phyloP scores from a whole-genome alignment of 2,113 vertebrate genomes.

The Cyphomyrus plagiostoma region DNA sequence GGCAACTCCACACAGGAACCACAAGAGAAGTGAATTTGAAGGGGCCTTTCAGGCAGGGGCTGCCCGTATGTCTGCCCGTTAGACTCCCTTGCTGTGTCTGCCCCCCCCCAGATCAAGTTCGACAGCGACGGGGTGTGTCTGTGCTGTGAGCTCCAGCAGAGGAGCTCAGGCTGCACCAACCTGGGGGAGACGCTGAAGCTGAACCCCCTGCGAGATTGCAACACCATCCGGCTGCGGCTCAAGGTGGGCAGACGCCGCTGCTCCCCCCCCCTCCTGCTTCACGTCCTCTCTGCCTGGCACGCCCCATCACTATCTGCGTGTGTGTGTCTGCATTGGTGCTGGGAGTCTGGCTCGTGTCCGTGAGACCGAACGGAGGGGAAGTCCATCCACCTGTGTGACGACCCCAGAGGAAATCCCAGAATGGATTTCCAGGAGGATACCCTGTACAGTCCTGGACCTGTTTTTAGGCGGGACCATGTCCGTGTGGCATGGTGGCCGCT shows the following conservation, averaged over 20 bases:
- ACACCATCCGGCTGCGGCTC: constrained; percentile 81
- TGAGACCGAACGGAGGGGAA: background rate
- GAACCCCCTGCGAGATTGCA: constrained; percentile 87
- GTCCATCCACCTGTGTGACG: background rate
- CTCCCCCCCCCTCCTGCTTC: background rate
- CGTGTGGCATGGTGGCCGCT: background rate
- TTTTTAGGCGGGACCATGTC: background rate
- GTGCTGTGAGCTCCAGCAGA: constrained; percentile 89
- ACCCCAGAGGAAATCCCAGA: background rate
- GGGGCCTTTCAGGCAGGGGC: background rate
- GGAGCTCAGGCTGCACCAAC: constrained; percentile 86
- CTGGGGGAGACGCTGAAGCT: constrained; percentile 90
- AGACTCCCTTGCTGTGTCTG: background rate
- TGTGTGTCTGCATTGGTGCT: background rate
- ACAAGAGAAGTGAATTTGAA: background rate
- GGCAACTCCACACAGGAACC: background rate
- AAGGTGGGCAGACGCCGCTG: constrained; percentile 64
- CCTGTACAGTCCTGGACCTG: background rate
- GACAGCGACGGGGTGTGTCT: constrained; percentile 95
- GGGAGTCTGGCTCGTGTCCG: background rate
- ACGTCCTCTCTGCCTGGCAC: background rate
- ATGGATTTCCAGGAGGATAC: background rate
- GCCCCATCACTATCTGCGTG: background rate
- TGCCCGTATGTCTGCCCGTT: background rate
- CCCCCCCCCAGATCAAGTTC: constrained; percentile 69